Conservation (phyloP, 2,888 invertebrate genomes). For the Erannis defoliaria region DNA sequence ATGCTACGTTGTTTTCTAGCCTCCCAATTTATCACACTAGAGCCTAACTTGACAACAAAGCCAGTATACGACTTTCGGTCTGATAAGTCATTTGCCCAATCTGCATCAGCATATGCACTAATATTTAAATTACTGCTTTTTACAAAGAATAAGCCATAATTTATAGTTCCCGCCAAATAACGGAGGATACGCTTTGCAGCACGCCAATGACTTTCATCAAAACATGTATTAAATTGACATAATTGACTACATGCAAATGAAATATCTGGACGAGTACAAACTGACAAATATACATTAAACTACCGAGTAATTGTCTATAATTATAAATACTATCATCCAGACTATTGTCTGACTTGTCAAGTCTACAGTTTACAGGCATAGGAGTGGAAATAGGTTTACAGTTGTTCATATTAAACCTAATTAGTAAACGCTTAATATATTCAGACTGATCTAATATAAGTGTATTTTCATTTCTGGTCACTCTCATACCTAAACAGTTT, state of each 20-base stretch:
- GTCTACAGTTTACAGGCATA: not conserved
- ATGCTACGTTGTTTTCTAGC: too few species aligned
- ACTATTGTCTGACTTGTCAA: not conserved
- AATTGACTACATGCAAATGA: not conserved
- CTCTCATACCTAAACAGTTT: not conserved
- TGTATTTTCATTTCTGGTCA: not conserved
- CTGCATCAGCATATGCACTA: too few species aligned
- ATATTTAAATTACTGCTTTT: too few species aligned
- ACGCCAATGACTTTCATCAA: too few species aligned
- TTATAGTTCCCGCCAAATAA: too few species aligned
- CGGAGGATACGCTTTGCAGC: too few species aligned
- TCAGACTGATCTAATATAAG: not conserved
- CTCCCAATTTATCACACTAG: too few species aligned
- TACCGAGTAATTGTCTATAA: not conserved
- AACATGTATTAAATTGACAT: too few species aligned
- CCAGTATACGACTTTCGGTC: too few species aligned
- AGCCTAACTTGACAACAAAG: too few species aligned
- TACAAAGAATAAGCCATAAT: too few species aligned
- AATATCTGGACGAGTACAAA: not conserved
- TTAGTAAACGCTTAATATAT: not conserved
- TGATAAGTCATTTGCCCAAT: too few species aligned
- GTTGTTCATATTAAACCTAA: not conserved
- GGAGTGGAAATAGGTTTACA: not conserved
- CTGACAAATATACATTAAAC: not conserved
- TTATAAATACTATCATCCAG: not conserved